Evolutionary conservation across 2,113 vertebrate species (phyloP).

Genomic region (Myotis yumanensis): DNA sequence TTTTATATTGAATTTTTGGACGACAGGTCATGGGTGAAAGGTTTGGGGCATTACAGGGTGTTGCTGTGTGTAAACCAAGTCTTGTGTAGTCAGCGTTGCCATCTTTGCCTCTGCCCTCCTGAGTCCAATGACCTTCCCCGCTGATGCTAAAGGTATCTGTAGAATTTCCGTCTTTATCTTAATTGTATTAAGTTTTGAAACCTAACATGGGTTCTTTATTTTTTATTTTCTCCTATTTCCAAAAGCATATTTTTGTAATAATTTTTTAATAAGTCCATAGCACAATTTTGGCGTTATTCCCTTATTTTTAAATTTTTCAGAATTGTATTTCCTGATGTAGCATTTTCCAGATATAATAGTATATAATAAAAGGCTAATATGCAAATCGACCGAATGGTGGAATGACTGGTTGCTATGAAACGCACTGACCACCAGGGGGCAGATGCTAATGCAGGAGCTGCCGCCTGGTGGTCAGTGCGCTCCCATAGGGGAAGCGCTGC

Average conservation of each 20-base stretch:
- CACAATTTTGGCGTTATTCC: not conserved
- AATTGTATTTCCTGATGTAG: not conserved
- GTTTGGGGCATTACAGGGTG: not conserved
- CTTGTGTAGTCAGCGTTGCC: too few relatives aligned
- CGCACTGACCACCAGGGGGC: too few relatives aligned
- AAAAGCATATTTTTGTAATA: not conserved
- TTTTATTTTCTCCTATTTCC: not conserved
- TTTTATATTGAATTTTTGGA: not conserved
- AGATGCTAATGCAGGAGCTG: too few relatives aligned
- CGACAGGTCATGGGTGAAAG: not conserved
- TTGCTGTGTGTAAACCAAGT: not conserved
- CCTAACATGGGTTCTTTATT: not conserved
- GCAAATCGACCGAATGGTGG: too few relatives aligned
- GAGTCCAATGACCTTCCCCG: not conserved
- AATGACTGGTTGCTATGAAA: too few relatives aligned
- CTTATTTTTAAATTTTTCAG: not conserved
- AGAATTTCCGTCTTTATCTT: not conserved
- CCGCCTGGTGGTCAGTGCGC: too few relatives aligned
- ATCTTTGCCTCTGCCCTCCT: not conserved
- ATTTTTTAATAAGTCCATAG: not conserved
- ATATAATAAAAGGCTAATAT: too few relatives aligned
- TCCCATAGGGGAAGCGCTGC: too few relatives aligned
- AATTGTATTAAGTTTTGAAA: slow-evolving; percentile 18
- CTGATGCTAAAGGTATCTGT: not conserved
- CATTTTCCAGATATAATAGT: not conserved